Conservation (phyloP, 2,113 vertebrate species). For the Carassius gibelio region DNA sequence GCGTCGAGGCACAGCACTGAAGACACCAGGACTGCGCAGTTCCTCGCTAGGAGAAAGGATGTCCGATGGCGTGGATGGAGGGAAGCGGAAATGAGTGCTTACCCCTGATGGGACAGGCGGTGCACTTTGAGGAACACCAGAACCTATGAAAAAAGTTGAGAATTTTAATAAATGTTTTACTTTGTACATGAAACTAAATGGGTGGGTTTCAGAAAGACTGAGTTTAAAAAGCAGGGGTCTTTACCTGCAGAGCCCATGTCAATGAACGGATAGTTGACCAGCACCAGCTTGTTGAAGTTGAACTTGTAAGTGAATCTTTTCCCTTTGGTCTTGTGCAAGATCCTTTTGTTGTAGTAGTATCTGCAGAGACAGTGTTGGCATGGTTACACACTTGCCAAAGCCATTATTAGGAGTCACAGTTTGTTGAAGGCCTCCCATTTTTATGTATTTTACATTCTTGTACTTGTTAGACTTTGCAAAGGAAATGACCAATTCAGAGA, state of each 20-base stretch:
- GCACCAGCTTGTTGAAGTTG: conserved; percentile 92
- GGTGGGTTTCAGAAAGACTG: not conserved
- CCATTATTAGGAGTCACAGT: conserved; percentile 2
- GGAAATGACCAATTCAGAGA: not conserved
- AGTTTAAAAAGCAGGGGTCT: not conserved
- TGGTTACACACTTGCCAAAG: too few relatives aligned
- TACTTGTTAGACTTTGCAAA: not conserved
- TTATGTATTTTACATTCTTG: not conserved
- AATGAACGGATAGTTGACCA: conserved; percentile 92
- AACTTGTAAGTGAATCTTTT: conserved; percentile 95
- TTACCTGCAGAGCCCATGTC: conserved; percentile 83
- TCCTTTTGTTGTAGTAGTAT: conserved; percentile 94
- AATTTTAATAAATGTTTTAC: not conserved
- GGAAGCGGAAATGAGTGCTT: conserved; percentile 87
- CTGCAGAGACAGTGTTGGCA: conserved; percentile 64
- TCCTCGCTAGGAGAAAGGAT: conserved; percentile 87
- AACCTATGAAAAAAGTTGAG: conserved; percentile 69
- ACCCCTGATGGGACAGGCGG: conserved; percentile 83
- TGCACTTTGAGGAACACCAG: conserved; percentile 87
- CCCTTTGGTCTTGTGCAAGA: conserved; percentile 92
- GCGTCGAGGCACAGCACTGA: conserved; percentile 80
- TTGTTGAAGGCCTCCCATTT: not conserved
- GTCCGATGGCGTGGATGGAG: conserved; percentile 85
- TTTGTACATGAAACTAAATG: not conserved
- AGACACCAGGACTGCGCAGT: conserved; percentile 84